These are phyloP conservation scores for Ascidia mentula DNA, from an alignment of 23 tunicate species.

Conservation along the genomic window DNA sequence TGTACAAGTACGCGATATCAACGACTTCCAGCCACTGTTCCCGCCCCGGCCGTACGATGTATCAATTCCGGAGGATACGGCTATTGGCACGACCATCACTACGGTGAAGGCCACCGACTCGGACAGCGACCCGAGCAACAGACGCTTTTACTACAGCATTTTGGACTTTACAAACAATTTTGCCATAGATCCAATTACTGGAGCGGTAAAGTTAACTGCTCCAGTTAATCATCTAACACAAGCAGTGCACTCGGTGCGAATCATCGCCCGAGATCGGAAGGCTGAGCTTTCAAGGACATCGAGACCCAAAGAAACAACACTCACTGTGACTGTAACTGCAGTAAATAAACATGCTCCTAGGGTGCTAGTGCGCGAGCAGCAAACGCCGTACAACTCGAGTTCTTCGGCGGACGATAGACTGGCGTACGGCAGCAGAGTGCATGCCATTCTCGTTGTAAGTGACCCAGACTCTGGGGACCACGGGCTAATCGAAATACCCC, in stretches of 20 bases:
- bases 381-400: background rate
- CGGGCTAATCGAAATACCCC: conserved; percentile 23
- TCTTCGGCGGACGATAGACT: background rate
- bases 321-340: conserved; percentile 34
- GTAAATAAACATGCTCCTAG: conserved; percentile 43
- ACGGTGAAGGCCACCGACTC: conserved; percentile 48
- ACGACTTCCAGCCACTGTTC: conserved; percentile 63
- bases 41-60: conserved; percentile 39
- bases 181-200: conserved; percentile 68
- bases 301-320: conserved; percentile 40
- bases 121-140: conserved; percentile 45
- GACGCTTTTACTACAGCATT: conserved; percentile 49
- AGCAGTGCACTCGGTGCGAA: conserved; percentile 34
- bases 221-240: conserved; percentile 27
- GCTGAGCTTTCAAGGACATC: conserved; percentile 44
- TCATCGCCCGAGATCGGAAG: conserved; percentile 50
- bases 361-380: conserved; percentile 11
- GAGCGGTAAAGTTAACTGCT: conserved; percentile 46
- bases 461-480: conserved; percentile 45
- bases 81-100: conserved; percentile 45
- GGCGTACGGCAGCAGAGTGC: background rate
- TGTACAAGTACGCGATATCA: conserved; percentile 41
- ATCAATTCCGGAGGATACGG: conserved; percentile 43
- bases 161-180: conserved; percentile 38
- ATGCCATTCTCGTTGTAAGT: conserved; percentile 27